phyloP scores from a whole-genome alignment of 1,140 invertebrate genomes.

The Drosophila fuyamai region DNA sequence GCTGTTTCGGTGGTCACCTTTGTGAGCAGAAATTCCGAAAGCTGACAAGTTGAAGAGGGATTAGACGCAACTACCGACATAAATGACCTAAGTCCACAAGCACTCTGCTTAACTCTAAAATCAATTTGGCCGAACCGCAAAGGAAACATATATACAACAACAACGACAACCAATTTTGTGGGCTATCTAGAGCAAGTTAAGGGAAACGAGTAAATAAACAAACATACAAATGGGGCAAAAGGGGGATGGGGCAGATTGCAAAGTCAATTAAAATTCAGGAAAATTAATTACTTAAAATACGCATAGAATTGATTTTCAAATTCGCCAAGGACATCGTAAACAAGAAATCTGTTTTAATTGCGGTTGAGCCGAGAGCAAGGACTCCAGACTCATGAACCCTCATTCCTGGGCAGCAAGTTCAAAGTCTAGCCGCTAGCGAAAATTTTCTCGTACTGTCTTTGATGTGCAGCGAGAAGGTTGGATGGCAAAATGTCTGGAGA shows the following conservation, averaged over 20 bases:
- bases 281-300: slow-evolving; percentile 80
- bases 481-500: slow-evolving; percentile 7
- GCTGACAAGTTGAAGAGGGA: slow-evolving; percentile 5
- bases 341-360: slow-evolving; percentile 82
- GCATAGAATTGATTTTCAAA: slow-evolving; percentile 78
- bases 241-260: slow-evolving; percentile 1
- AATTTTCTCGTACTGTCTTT: slow-evolving; percentile 60
- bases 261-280: slow-evolving; percentile 71
- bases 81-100: slow-evolving; percentile 23
- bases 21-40: neutral
- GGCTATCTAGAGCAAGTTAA: slow-evolving; percentile 11
- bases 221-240: slow-evolving; percentile 18
- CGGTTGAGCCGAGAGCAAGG: slow-evolving; percentile 63
- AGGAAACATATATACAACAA: slow-evolving; percentile 31
- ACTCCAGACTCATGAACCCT: slow-evolving; percentile 5
- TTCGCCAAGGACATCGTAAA: slow-evolving; percentile 76
- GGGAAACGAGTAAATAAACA: slow-evolving; percentile 37
- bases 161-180: slow-evolving; percentile 17
- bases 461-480: slow-evolving; percentile 47
- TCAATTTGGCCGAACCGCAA: slow-evolving; percentile 36
- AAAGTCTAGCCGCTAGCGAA: slow-evolving; percentile 66
- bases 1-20: neutral
- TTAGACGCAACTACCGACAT: slow-evolving; percentile 9
- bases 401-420: slow-evolving; percentile 48
- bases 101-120: slow-evolving; percentile 25